Percentiles rank a stretch among this genome's conserved stretches.
phyloP scores from a whole-genome alignment of 2,113 vertebrate species.

The Plotosus lineatus region DNA sequence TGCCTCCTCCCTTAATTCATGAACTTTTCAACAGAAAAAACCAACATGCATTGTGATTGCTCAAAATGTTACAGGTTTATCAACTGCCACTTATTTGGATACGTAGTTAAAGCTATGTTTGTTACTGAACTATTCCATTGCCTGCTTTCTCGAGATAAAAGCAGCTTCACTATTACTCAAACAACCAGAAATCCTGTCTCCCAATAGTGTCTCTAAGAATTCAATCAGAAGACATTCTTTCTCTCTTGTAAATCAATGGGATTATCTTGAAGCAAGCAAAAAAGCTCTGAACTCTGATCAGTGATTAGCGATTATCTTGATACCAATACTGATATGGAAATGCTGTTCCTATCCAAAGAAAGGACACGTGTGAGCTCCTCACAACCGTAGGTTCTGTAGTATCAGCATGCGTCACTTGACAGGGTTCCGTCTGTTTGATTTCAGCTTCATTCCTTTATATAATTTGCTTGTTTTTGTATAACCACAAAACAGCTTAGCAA shows the following conservation, averaged over 20 bases:
- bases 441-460: not conserved
- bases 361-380: not conserved
- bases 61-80: conserved; percentile 25
- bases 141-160: conserved; percentile 7
- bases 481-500: not conserved
- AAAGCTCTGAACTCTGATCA: conserved; percentile 37
- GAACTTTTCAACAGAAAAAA: conserved; percentile 40
- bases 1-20: conserved; percentile 52
- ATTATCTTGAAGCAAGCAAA: conserved; percentile 31
- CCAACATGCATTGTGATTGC: conserved; percentile 42
- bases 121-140: conserved; percentile 13
- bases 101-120: conserved; percentile 32
- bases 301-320: conserved; percentile 32
- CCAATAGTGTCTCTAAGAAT: conserved; percentile 5
- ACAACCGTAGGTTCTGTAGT: not conserved
- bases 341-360: not conserved
- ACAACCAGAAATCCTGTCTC: conserved; percentile 6
- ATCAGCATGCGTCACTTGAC: not conserved
- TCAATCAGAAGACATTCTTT: not conserved
- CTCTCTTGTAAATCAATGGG: conserved; percentile 28
- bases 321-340: conserved; percentile 18
- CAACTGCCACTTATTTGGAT: conserved; percentile 44
- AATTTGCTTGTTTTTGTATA: not conserved
- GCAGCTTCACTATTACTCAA: conserved; percentile 31
- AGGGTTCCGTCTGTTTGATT: not conserved